These are phyloP conservation scores for Tiliacea aurago DNA, from an alignment of 2,888 invertebrate genomes.

Conservation along the genomic window DNA sequence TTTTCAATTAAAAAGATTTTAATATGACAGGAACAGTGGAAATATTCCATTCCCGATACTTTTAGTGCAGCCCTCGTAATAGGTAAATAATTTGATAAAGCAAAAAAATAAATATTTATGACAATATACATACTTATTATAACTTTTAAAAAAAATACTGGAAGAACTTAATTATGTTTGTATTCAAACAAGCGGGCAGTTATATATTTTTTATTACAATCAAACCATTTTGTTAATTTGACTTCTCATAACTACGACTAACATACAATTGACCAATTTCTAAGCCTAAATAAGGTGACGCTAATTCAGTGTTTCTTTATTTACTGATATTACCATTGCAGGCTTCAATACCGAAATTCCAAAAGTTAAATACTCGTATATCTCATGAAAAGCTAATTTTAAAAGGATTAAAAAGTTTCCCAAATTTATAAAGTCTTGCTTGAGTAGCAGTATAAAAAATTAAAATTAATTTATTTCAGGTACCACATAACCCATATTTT, in stretches of 20 bases:
- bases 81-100: not conserved
- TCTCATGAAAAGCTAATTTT: not conserved
- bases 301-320: not conserved
- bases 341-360: not conserved
- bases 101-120: not conserved
- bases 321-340: not conserved
- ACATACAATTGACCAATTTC: conserved; percentile 19
- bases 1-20: too few relatives aligned
- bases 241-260: not conserved
- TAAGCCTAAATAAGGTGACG: conserved; percentile 8
- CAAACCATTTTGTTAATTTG: conserved; percentile 7
- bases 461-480: too few relatives aligned
- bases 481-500: too few relatives aligned
- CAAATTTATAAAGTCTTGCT: not conserved
- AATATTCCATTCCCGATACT: too few relatives aligned
- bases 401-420: not conserved
- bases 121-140: conserved; percentile 2
- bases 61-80: too few relatives aligned
- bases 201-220: not conserved
- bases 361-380: not conserved
- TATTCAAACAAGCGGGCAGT: not conserved
- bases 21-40: too few relatives aligned
- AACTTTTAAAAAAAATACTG: not conserved
- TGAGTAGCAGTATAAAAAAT: not conserved
- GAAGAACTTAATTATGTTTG: not conserved